phyloP scores from a whole-genome alignment of 1,140 invertebrate species.

The Trichonephila clavipes region DNA sequence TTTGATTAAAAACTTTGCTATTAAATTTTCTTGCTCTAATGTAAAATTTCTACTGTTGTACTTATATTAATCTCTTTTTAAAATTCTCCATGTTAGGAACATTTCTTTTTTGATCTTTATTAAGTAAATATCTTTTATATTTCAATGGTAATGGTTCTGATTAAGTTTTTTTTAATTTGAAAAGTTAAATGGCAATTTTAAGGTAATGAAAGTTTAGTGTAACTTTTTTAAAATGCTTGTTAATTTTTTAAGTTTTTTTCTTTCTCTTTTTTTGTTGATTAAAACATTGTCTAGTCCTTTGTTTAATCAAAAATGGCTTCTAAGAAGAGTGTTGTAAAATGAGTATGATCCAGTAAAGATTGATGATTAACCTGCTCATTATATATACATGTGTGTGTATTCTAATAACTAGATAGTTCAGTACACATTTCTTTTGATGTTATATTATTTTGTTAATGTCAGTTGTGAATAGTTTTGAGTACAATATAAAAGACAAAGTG shows the following conservation, averaged over 20 bases:
- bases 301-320: not conserved
- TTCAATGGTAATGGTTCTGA: too few species aligned
- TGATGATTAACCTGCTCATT: not conserved
- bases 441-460: not conserved
- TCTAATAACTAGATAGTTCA: constrained; percentile 18
- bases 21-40: not conserved
- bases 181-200: too few species aligned
- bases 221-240: not conserved
- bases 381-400: not conserved
- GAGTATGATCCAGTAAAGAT: not conserved
- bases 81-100: not conserved
- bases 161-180: too few species aligned
- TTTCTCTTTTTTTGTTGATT: not conserved
- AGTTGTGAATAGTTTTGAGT: constrained; percentile 1
- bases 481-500: not conserved
- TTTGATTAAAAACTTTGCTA: not conserved
- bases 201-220: not conserved
- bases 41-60: not conserved
- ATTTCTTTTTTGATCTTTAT: not conserved
- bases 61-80: not conserved
- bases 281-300: constrained; percentile 3
- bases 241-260: not conserved
- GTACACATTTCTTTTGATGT: not conserved
- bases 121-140: too few species aligned
- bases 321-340: not conserved